A percentile compares a stretch with the other conserved stretches of the same genome.
Evolutionary conservation across 1,140 invertebrate species (phyloP).

Genomic region (Lucilia sericata): DNA sequence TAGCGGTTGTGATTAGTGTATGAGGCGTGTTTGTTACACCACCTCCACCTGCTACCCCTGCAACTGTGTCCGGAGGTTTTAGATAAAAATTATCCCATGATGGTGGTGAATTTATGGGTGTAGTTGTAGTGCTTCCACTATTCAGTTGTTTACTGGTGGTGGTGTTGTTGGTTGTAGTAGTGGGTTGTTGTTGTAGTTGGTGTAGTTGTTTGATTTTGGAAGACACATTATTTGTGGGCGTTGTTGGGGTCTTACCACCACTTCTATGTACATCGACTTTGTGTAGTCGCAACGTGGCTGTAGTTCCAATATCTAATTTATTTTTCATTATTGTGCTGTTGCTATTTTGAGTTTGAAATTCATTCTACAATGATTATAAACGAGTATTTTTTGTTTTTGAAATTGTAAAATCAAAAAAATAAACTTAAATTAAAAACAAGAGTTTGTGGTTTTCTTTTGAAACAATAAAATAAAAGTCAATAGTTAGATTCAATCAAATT

Average conservation of each 20-base stretch:
- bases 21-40: neutral
- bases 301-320: slow-evolving; percentile 19
- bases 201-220: slow-evolving; percentile 22
- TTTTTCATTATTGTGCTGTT: slow-evolving; percentile 16
- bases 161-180: neutral
- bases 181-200: neutral
- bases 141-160: neutral
- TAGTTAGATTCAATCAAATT: neutral
- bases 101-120: neutral
- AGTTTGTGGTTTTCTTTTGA: neutral
- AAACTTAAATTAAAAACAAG: neutral
- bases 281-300: neutral
- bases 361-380: slow-evolving; percentile 31
- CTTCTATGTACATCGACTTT: slow-evolving; percentile 34
- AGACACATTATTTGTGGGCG: slow-evolving; percentile 19
- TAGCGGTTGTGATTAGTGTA: neutral
- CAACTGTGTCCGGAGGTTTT: neutral
- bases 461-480: neutral
- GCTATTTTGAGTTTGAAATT: slow-evolving; percentile 21
- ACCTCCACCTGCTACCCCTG: neutral
- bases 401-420: neutral
- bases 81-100: neutral
- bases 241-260: neutral
- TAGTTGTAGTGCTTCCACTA: slow-evolving; percentile 13
- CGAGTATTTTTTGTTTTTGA: neutral